These are phyloP conservation scores for Patella vulgata DNA, from an alignment of 1,140 invertebrate genomes.

Conservation along the genomic window DNA sequence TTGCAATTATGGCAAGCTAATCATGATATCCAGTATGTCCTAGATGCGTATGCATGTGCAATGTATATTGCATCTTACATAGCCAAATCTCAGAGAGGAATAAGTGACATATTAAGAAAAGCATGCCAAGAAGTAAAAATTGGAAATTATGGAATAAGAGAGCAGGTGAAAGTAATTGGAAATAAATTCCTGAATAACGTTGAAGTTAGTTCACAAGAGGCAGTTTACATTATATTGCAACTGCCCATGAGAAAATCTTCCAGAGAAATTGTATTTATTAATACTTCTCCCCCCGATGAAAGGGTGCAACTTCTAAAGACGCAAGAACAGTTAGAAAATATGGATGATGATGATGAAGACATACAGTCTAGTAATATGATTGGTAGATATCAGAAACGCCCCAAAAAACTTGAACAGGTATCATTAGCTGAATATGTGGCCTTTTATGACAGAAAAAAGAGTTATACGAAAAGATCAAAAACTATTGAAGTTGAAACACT, in stretches of 20 bases:
- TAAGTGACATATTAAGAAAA: slow-evolving; percentile 22
- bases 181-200: no score
- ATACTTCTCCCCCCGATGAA: slow-evolving; percentile 27
- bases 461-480: no score
- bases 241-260: slow-evolving; percentile 34
- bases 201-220: no score
- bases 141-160: slow-evolving; percentile 33
- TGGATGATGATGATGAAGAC: slow-evolving; percentile 20
- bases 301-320: slow-evolving; percentile 28
- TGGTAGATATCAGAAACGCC: slow-evolving; percentile 20
- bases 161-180: slow-evolving; percentile 23
- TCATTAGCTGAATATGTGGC: slow-evolving; percentile 26
- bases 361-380: slow-evolving; percentile 14
- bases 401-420: slow-evolving; percentile 16
- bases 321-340: slow-evolving; percentile 1
- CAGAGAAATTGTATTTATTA: slow-evolving; percentile 31
- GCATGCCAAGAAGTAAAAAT: slow-evolving; percentile 29
- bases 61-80: slow-evolving; percentile 34
- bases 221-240: slow-evolving; percentile 32
- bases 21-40: slow-evolving; percentile 27
- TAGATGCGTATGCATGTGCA: slow-evolving; percentile 42
- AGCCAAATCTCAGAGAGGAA: slow-evolving; percentile 37
- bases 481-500: no score
- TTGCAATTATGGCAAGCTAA: slow-evolving; percentile 5
- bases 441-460: slow-evolving; percentile 6